Conservation (phyloP, 2,888 invertebrate genomes). For the Chaitophorus viminalis region DNA sequence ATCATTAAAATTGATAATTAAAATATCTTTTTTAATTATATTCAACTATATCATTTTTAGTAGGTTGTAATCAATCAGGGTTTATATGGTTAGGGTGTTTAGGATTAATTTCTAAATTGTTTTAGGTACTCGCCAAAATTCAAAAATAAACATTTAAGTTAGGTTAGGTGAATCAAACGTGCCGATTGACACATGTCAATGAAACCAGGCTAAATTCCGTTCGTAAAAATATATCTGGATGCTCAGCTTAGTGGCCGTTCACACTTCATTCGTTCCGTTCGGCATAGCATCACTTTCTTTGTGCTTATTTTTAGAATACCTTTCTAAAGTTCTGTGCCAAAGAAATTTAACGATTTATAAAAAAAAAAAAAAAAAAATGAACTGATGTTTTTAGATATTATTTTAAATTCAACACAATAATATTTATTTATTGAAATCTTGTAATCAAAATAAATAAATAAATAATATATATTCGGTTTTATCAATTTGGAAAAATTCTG, state of each 20-base stretch:
- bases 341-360: slow-evolving; percentile 34
- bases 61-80: not conserved
- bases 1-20: not conserved
- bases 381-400: slow-evolving; percentile 29
- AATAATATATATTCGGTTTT: not conserved
- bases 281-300: slow-evolving; percentile 59
- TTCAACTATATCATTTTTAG: not conserved
- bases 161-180: slow-evolving; percentile 57
- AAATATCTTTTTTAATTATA: not conserved
- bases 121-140: slow-evolving; percentile 56
- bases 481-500: too few relatives aligned
- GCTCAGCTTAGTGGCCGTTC: slow-evolving; percentile 59
- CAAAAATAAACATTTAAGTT: slow-evolving; percentile 59
- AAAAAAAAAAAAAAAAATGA: slow-evolving; percentile 39
- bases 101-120: slow-evolving; percentile 34
- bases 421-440: slow-evolving; percentile 13
- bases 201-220: slow-evolving; percentile 62
- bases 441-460: not conserved
- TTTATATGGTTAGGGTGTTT: slow-evolving; percentile 8
- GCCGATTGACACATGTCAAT: slow-evolving; percentile 57
- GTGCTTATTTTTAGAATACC: slow-evolving; percentile 58
- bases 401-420: not conserved
- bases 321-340: slow-evolving; percentile 57
- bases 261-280: slow-evolving; percentile 54
- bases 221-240: slow-evolving; percentile 55